A percentile compares a stretch with the other conserved stretches of the same genome.
Conservation (phyloP, 1,140 invertebrate species). For the Caenorhabditis remanei region DNA sequence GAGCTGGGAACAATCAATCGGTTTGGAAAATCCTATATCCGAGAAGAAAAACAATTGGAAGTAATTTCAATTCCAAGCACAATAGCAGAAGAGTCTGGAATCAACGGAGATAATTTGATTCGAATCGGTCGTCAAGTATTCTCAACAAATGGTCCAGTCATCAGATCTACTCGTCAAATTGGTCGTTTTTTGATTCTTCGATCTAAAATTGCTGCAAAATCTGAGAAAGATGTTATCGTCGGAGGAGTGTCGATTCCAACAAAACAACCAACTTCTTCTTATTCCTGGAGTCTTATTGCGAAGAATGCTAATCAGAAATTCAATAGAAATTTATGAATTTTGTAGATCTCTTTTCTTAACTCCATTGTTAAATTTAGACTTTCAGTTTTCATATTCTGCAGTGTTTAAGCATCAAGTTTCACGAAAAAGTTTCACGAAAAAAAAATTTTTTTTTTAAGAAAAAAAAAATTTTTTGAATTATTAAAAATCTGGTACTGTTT, state of each 20-base stretch:
- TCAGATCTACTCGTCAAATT: slow-evolving; percentile 37
- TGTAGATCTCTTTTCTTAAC: no score
- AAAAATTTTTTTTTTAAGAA: no score
- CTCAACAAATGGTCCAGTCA: slow-evolving; percentile 24
- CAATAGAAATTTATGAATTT: background rate
- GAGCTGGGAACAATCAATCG: slow-evolving; percentile 31
- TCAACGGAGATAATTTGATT: slow-evolving; percentile 4
- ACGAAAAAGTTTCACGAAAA: no score
- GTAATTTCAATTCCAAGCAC: background rate
- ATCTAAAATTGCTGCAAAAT: background rate
- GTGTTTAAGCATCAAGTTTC: no score
- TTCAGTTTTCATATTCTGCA: no score
- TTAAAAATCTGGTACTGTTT: background rate
- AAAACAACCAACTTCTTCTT: slow-evolving; percentile 1
- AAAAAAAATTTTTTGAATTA: no score
- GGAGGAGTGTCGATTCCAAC: slow-evolving; percentile 42
- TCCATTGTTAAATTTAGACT: no score
- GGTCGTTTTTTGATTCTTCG: slow-evolving; percentile 19
- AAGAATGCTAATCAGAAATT: slow-evolving; percentile 43
- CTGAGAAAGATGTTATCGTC: background rate
- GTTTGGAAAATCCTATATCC: slow-evolving; percentile 20
- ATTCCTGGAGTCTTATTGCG: slow-evolving; percentile 36
- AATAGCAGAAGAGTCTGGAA: slow-evolving; percentile 40
- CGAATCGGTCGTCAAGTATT: slow-evolving; percentile 34
- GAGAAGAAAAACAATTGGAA: slow-evolving; percentile 19